These are phyloP conservation scores for Chinchilla lanigera DNA, from an alignment of 2,113 vertebrate species.

Conservation along the genomic window DNA sequence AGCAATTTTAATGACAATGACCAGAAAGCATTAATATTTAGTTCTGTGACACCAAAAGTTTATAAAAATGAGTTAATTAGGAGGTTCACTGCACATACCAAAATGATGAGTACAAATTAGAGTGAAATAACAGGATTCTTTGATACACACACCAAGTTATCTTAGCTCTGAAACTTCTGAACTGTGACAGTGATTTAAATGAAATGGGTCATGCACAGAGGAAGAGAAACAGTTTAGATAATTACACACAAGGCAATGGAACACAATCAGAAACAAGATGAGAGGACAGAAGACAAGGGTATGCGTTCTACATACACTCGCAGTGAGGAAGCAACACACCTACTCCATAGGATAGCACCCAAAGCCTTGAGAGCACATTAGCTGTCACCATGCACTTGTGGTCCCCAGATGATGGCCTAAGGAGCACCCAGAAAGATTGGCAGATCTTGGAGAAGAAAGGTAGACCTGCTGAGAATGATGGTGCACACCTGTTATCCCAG, in stretches of 20 bases:
- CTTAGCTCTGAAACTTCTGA: not conserved
- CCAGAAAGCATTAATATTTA: accelerated
- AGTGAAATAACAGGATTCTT: not conserved
- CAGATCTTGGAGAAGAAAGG: not conserved
- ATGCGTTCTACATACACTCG: not conserved
- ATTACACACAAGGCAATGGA: not conserved
- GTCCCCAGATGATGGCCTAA: not conserved
- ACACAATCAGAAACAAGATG: not conserved
- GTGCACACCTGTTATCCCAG: too few relatives aligned
- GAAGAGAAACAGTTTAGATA: not conserved
- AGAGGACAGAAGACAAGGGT: not conserved
- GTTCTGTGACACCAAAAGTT: not conserved
- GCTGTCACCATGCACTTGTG: not conserved
- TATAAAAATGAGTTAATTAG: not conserved
- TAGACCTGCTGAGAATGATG: too few relatives aligned
- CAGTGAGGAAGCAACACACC: not conserved
- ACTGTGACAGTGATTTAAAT: not conserved
- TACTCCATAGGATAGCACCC: not conserved
- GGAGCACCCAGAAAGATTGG: not conserved
- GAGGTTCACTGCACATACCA: not conserved
- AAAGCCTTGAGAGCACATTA: not conserved
- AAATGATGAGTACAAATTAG: not conserved
- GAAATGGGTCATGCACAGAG: not conserved
- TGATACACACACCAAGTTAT: not conserved
- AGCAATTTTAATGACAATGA: not conserved